Base-by-base conservation (phyloP, 2,113 vertebrate genomes). In the Neopipo cinnamomea region DNA sequence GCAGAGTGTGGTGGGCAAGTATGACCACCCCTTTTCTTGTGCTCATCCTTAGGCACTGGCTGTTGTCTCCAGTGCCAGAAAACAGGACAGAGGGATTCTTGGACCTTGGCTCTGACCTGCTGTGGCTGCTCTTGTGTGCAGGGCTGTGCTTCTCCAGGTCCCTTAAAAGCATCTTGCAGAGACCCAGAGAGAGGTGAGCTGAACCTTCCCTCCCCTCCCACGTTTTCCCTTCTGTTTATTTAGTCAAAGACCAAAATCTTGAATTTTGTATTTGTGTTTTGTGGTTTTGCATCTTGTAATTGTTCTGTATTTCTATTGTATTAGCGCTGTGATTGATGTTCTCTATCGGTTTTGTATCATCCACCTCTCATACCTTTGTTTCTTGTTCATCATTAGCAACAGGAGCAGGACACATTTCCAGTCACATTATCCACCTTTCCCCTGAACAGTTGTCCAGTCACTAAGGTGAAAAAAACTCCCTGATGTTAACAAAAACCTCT, bases 11-110 rank as follows among this genome's bases (percentile, higher is more conserved):
- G 63, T 42, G 52, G 65, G 63, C 35, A 67, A 71, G 30, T 18
- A 33, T 80, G 84, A 56, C 84, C 53, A 50, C 14, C n/a, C 68
- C 28, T 59, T 79, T 41, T 14, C 56, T 80, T 44, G 10, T 13
- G 68, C 56, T 65, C 74, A 12, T 91, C 84, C 31, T 79, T 65
- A 19, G 50, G 44, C 77, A 83, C 4, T 1, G 0, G 37, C 46
- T 85, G 68, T 9, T 71, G 44, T 31, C 12, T 0, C 31, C 39
- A 7, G 19, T 33, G 53, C 59, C 66, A 68, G 65, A 27, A 67
- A 42, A 52, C 0, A 47, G 72, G 61, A 42, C 9, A 31, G 0
- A 1, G 33, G 49, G 52, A 44, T 35, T 21, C 58, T 15, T 18
- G 44, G 50, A 18, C 27, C 55, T 52, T 23, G 30, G 31, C 6